phyloP scores from a whole-genome alignment of 2,888 invertebrate genomes.

The Leptinotarsa haldemani region DNA sequence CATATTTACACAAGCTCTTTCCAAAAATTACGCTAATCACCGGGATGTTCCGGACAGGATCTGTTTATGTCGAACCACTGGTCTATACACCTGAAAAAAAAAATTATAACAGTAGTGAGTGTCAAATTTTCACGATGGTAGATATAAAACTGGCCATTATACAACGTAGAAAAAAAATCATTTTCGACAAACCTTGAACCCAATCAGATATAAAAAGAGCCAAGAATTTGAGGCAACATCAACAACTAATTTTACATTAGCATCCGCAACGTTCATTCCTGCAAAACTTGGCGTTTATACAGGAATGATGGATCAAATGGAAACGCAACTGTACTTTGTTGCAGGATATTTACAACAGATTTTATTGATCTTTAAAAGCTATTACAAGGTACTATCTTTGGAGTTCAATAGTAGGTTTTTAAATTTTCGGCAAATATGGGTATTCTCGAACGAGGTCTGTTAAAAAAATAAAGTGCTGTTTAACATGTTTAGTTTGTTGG shows the following conservation, averaged over 20 bases:
- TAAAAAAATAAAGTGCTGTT: too few species aligned
- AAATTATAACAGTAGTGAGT: slow-evolving; percentile 37
- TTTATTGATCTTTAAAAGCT: too few species aligned
- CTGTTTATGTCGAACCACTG: slow-evolving; percentile 99
- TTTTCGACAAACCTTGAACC: too few species aligned
- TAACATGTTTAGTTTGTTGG: too few species aligned
- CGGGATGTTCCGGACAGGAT: slow-evolving; percentile 98
- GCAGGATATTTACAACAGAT: too few species aligned
- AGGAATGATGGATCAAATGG: background rate
- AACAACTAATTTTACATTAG: background rate
- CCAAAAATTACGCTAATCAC: slow-evolving; percentile 75
- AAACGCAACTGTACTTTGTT: background rate
- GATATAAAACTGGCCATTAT: too few species aligned
- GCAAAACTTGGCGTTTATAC: background rate
- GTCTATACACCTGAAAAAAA: slow-evolving; percentile 91
- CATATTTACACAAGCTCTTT: slow-evolving; percentile 55
- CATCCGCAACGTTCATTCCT: background rate
- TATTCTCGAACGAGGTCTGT: too few species aligned
- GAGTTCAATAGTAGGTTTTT: too few species aligned
- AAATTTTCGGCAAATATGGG: too few species aligned
- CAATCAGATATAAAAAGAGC: background rate
- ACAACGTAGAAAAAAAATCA: too few species aligned
- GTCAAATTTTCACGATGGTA: too few species aligned
- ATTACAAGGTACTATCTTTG: too few species aligned
- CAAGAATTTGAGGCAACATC: background rate